A percentile compares a stretch with the other conserved stretches of the same genome.
These are phyloP conservation scores for Yponomeuta malinellus DNA, from an alignment of 2,888 invertebrate species.

Conservation along the genomic window DNA sequence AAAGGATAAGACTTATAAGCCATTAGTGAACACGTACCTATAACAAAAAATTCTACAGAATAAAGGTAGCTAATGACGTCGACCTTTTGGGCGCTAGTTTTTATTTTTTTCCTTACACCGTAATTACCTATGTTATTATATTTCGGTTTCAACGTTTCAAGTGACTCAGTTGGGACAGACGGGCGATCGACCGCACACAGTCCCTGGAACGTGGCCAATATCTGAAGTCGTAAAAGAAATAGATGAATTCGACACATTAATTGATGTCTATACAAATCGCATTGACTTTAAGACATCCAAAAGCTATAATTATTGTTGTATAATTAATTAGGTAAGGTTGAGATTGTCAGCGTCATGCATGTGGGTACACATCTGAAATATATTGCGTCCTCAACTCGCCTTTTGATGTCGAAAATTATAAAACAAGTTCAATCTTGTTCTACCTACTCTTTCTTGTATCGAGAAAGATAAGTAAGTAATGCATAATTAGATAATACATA, in stretches of 20 bases:
- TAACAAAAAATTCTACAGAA: not conserved
- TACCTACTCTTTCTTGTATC: too few relatives aligned
- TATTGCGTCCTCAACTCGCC: too few relatives aligned
- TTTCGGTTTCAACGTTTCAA: not conserved
- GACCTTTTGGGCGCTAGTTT: not conserved
- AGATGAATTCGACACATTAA: conserved; percentile 6
- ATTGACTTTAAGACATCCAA: not conserved
- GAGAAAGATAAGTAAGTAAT: too few relatives aligned
- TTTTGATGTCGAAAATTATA: too few relatives aligned
- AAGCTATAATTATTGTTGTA: too few relatives aligned
- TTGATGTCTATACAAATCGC: not conserved
- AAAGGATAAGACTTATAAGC: not conserved
- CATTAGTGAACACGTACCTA: not conserved
- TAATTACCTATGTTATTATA: not conserved
- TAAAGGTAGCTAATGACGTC: not conserved
- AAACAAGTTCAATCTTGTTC: too few relatives aligned
- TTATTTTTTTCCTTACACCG: not conserved
- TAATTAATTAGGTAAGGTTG: too few relatives aligned
- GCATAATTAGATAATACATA: too few relatives aligned
- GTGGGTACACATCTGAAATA: too few relatives aligned
- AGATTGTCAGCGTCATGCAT: too few relatives aligned
- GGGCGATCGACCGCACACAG: conserved; percentile 41
- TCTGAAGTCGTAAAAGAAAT: conserved; percentile 18
- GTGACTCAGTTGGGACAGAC: conserved; percentile 19
- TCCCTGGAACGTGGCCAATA: conserved; percentile 53